phyloP scores from a whole-genome alignment of 2,113 vertebrate species.

The Catagonus wagneri region DNA sequence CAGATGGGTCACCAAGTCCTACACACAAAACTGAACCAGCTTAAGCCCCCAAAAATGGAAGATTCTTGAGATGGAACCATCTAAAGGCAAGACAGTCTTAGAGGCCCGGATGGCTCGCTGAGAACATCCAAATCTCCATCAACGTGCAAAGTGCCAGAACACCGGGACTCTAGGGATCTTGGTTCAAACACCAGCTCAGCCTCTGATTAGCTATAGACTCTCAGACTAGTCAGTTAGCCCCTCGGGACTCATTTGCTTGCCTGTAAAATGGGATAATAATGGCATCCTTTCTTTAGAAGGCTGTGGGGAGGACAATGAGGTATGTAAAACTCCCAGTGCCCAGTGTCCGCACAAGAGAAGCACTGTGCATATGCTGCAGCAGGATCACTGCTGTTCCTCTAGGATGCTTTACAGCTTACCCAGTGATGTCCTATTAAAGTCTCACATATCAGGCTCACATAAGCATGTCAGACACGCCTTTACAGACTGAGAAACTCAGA shows the following conservation, averaged over 20 bases:
- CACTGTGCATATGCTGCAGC: neutral
- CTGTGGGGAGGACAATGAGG: neutral
- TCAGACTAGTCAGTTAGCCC: neutral
- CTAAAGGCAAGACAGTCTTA: neutral
- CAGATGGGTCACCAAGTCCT: neutral
- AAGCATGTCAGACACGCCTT: neutral
- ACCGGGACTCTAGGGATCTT: neutral
- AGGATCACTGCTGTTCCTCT: neutral
- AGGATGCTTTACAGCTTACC: neutral
- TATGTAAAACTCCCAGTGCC: neutral
- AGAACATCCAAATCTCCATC: neutral
- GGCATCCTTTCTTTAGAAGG: neutral
- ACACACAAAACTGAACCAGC: neutral
- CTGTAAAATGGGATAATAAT: neutral
- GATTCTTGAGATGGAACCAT: neutral
- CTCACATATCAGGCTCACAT: neutral
- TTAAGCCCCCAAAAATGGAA: neutral
- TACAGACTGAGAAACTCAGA: neutral
- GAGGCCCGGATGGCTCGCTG: neutral
- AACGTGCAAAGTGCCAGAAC: neutral
- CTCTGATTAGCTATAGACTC: neutral
- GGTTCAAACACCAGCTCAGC: neutral
- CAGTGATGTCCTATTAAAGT: neutral
- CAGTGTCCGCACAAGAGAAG: neutral
- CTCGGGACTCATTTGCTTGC: neutral